Evolutionary conservation across 2,797 vertebrate species (phyloP).

Genomic region (Odontamblyopus lacepedii): DNA sequence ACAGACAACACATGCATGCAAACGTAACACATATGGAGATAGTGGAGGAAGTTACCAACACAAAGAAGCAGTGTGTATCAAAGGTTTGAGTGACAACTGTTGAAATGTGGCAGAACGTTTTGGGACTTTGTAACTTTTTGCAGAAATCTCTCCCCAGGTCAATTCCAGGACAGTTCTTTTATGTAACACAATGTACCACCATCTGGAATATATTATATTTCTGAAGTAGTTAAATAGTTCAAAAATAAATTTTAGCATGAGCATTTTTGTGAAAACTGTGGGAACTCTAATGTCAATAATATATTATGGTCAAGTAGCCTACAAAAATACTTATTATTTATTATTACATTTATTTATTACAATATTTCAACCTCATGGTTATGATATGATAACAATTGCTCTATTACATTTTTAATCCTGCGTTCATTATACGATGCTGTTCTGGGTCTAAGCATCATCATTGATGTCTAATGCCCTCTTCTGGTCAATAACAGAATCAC

Average conservation of each 20-base stretch:
- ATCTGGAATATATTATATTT: background rate
- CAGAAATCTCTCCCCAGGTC: background rate
- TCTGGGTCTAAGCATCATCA: background rate
- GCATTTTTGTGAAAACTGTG: background rate
- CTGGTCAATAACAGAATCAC: conserved; percentile 37
- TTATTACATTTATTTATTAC: no score
- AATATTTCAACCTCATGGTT: background rate
- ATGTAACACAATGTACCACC: background rate
- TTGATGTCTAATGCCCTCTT: conserved; percentile 49
- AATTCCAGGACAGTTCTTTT: background rate
- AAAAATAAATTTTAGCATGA: background rate
- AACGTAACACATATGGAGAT: conserved; percentile 13
- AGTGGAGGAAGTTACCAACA: conserved; percentile 31
- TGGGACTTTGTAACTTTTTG: background rate
- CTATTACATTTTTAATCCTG: background rate
- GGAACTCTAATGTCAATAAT: background rate
- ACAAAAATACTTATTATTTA: background rate
- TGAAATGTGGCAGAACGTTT: conserved; percentile 7
- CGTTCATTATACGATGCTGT: background rate
- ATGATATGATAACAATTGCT: background rate
- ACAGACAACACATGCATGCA: conserved; percentile 44
- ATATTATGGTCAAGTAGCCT: background rate
- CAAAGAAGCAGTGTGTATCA: conserved; percentile 10
- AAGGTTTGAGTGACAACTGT: background rate
- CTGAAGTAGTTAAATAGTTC: background rate